Conservation (phyloP, 2,888 invertebrate genomes). For the Amphipoea lucens region DNA sequence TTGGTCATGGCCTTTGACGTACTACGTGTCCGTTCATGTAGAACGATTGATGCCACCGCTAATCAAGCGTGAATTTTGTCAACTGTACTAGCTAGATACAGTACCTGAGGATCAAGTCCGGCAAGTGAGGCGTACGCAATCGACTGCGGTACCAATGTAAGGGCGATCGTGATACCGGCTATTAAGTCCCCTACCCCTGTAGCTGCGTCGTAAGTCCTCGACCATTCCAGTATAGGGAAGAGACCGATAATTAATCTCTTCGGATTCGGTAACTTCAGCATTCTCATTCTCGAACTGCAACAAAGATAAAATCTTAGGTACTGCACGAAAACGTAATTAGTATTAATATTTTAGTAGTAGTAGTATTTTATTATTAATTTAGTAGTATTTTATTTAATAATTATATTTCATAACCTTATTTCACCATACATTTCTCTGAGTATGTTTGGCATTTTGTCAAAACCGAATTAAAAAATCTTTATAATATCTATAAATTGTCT, state of each 20-base stretch:
- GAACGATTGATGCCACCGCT: constrained; percentile 49
- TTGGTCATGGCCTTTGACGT: constrained; percentile 49
- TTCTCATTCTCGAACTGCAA: constrained; percentile 71
- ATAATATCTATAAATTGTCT: neutral
- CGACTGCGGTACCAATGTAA: constrained; percentile 94
- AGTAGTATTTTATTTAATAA: neutral
- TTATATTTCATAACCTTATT: neutral
- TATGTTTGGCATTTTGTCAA: constrained; percentile 30
- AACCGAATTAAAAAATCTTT: neutral
- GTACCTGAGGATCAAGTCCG: constrained; percentile 93
- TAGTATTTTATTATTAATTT: no score
- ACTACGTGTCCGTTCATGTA: constrained; percentile 33
- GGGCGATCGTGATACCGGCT: constrained; percentile 94
- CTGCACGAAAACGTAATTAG: constrained; percentile 6
- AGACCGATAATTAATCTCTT: constrained; percentile 74
- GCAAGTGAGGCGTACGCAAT: constrained; percentile 94
- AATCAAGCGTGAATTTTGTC: constrained; percentile 57
- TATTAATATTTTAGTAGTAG: no score
- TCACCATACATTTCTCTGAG: neutral
- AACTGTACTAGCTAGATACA: constrained; percentile 39
- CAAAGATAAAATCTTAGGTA: constrained; percentile 17
- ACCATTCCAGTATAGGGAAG: constrained; percentile 91
- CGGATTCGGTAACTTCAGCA: constrained; percentile 76
- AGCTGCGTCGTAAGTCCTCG: constrained; percentile 89
- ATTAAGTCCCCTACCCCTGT: constrained; percentile 92